These are phyloP conservation scores for Eumaeus atala DNA, from an alignment of 1,140 invertebrate genomes.

Conservation along the genomic window DNA sequence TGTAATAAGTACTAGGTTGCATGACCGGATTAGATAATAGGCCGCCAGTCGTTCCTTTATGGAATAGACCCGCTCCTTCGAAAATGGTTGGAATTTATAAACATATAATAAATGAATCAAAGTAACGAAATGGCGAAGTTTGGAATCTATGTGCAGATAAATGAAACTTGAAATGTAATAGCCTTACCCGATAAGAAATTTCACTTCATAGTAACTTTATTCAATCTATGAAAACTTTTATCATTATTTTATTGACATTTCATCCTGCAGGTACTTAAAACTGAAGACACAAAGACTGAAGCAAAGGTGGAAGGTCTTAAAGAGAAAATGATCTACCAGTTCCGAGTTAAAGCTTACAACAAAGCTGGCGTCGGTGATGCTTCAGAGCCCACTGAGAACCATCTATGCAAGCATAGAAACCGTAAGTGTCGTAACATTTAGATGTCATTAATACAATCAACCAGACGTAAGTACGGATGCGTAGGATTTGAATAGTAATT, in stretches of 20 bases:
- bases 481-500: too few species aligned
- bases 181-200: too few species aligned
- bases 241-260: neutral
- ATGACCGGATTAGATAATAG: too few species aligned
- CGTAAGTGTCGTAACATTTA: slow-evolving; percentile 78
- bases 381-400: slow-evolving; percentile 93
- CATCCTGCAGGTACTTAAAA: slow-evolving; percentile 77
- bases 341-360: slow-evolving; percentile 93
- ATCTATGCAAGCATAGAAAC: slow-evolving; percentile 94
- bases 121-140: too few species aligned
- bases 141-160: neutral
- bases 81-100: too few species aligned
- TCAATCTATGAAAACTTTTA: neutral
- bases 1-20: too few species aligned
- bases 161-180: neutral
- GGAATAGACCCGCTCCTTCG: too few species aligned
- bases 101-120: too few species aligned
- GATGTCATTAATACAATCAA: too few species aligned
- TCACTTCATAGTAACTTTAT: too few species aligned
- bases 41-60: too few species aligned
- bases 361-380: slow-evolving; percentile 91
- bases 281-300: slow-evolving; percentile 84
- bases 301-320: slow-evolving; percentile 90
- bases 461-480: too few species aligned
- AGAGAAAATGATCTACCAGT: slow-evolving; percentile 95